These are phyloP conservation scores for Apodemus speciosus DNA, from an alignment of 2,113 vertebrate species.

Conservation along the genomic window DNA sequence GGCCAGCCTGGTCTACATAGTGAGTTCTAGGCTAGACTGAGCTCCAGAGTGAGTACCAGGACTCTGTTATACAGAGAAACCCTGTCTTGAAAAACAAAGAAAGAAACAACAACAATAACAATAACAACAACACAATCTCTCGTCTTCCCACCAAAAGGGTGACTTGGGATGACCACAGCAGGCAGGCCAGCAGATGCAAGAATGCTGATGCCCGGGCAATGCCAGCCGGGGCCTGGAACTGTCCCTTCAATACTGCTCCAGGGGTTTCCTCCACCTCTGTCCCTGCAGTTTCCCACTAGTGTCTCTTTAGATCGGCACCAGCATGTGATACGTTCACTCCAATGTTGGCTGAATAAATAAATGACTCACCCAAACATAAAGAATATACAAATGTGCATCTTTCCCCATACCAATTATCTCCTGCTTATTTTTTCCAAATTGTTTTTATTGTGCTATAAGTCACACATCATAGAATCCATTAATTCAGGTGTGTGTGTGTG, in stretches of 20 bases:
- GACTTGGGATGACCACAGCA: neutral
- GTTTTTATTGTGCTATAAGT: constrained; percentile 6
- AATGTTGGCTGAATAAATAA: constrained; percentile 33
- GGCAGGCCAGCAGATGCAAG: neutral
- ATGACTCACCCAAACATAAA: neutral
- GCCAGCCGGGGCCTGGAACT: neutral
- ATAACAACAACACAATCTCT: neutral
- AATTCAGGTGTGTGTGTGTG: neutral
- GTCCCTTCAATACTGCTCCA: neutral
- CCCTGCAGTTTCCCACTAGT: neutral
- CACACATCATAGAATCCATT: constrained; percentile 13
- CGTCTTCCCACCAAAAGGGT: neutral
- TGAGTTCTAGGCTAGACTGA: neutral
- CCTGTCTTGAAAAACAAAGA: neutral
- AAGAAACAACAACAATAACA: no score
- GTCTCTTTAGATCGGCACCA: neutral
- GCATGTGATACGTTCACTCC: neutral
- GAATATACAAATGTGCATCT: neutral
- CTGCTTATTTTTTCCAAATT: constrained; percentile 33
- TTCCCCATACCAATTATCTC: neutral
- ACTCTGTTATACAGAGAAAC: neutral
- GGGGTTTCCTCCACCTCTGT: neutral
- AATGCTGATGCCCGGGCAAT: neutral
- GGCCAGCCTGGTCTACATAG: neutral
- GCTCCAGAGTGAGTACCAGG: neutral